A percentile compares a stretch with the other conserved stretches of the same genome.
Conservation (phyloP, 2,888 invertebrate genomes). For the Aelia acuminata region DNA sequence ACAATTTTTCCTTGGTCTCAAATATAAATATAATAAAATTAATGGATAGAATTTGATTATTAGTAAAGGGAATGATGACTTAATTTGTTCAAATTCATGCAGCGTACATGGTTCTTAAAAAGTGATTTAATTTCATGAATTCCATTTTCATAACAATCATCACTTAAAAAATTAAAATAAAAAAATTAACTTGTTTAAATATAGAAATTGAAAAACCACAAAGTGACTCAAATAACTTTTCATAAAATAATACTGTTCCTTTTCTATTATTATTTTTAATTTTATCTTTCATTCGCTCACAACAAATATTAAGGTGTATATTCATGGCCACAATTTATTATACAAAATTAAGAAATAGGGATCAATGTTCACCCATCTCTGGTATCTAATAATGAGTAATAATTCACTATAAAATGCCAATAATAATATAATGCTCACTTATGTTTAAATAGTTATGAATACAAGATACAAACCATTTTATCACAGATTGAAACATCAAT, state of each 20-base stretch:
- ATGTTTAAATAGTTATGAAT: neutral
- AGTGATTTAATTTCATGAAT: neutral
- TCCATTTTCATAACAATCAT: neutral
- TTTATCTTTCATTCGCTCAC: neutral
- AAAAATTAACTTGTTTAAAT: neutral
- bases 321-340: neutral
- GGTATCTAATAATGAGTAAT: neutral
- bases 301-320: neutral
- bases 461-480: conserved; percentile 9
- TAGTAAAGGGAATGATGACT: neutral
- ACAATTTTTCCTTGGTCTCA: neutral
- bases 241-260: neutral
- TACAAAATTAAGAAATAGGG: neutral
- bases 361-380: neutral
- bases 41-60: neutral
- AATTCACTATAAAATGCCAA: neutral
- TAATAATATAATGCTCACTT: neutral
- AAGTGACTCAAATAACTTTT: neutral
- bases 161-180: neutral
- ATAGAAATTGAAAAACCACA: neutral
- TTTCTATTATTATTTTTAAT: neutral
- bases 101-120: neutral
- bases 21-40: neutral
- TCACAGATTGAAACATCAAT: conserved; percentile 23
- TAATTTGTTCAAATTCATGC: neutral